phyloP scores from a whole-genome alignment of 2,113 vertebrate genomes.

The Climacteris rufus region DNA sequence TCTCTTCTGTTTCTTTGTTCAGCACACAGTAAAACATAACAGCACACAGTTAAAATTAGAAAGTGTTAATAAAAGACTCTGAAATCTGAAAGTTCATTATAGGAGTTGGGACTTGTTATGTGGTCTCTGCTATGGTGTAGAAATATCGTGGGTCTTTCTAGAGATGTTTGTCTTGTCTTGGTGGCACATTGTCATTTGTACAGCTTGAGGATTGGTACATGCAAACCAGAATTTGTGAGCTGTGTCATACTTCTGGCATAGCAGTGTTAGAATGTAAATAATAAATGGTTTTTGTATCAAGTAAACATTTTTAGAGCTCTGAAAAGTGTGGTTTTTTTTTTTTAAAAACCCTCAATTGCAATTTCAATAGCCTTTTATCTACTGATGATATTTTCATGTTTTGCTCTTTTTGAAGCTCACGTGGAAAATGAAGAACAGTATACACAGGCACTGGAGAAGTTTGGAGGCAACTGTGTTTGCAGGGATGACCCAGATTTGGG shows the following conservation, averaged over 20 bases:
- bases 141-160: not conserved
- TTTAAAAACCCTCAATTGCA: not conserved
- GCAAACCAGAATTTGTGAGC: not conserved
- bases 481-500: conserved; percentile 97
- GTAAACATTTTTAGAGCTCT: not conserved
- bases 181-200: not conserved
- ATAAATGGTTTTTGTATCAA: not conserved
- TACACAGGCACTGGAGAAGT: conserved; percentile 97
- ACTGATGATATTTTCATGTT: not conserved
- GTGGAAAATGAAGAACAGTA: conserved; percentile 99
- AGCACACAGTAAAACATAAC: not conserved
- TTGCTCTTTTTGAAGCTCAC: conserved; percentile 80
- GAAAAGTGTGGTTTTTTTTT: not conserved
- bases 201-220: not conserved
- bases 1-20: not conserved
- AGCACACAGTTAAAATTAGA: not conserved
- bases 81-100: not conserved
- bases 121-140: not conserved
- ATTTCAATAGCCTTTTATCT: not conserved
- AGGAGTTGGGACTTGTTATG: not conserved
- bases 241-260: not conserved
- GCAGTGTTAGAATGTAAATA: not conserved
- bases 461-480: conserved; percentile 96
- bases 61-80: not conserved
- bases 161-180: not conserved